Evolutionary conservation across 2,888 invertebrate genomes (phyloP), one percentile per base, ranked within the genome.

Genomic region (Ganaspis brasiliensis): DNA sequence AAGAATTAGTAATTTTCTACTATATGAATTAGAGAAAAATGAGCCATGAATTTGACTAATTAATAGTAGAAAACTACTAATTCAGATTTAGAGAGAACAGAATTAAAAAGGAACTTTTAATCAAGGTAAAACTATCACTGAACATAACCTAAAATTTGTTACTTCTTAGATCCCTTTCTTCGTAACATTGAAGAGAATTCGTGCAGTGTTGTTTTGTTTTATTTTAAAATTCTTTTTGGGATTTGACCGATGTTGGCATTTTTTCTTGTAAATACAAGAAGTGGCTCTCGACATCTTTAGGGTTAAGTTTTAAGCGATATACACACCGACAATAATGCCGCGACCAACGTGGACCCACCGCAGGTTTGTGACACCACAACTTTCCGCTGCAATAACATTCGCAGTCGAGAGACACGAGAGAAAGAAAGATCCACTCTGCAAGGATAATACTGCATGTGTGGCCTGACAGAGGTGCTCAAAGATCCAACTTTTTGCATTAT

Each of bases 401-500:
- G 81, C 86, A 83, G 83, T 82, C 82, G 45, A 40, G 67, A 49
- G 67, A 63, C 40, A 40, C n/a, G 63, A 63, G 63, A 63, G 63
- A 63, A 35, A 57, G 85, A 85, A 85, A 83, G 85, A 84, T 85
- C 87, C 87, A 87, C 88, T 89, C 85, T 85, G 87, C 85, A 89
- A 89, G 85, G 88, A 90, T 88, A 90, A 89, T 86, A 89, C 84
- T 81, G 80, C 86, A 86, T 86, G 89, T 90, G 89, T 89, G 90
- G 89, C 85, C 88, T 77, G 67, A 76, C 82, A 85, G 85, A 79
- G 84, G 84, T 82, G 77, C 83, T 85, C 85, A 85, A 79, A 57
- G 76, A 82, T 85, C 84, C 84, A 78, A 67, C 67, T 45, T 67
- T 67, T 67, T 67, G 21, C 40, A 45, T 14, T 49, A n/a, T 67